phyloP scores from a whole-genome alignment of 2,113 vertebrate species.

The Salvelinus alpinus region DNA sequence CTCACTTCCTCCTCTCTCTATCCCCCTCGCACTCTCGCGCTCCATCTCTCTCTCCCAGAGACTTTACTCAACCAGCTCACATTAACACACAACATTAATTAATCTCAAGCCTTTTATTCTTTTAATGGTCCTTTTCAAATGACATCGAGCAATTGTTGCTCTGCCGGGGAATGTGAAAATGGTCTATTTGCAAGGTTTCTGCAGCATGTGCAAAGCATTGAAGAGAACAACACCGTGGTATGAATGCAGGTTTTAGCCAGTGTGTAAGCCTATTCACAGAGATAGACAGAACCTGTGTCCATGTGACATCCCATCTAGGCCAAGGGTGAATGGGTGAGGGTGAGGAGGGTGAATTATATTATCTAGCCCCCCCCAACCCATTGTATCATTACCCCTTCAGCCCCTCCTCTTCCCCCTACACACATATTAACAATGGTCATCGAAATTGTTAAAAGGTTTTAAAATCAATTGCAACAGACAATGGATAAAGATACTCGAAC shows the following conservation, averaged over 20 bases:
- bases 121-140: slow-evolving; percentile 29
- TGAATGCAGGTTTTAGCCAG: slow-evolving; percentile 33
- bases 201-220: not conserved
- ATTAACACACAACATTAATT: slow-evolving; percentile 26
- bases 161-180: slow-evolving; percentile 31
- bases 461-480: no score
- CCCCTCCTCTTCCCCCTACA: slow-evolving; percentile 2
- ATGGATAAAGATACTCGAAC: no score
- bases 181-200: slow-evolving; percentile 38
- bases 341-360: slow-evolving; percentile 12
- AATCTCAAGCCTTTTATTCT: slow-evolving; percentile 5
- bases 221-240: slow-evolving; percentile 29
- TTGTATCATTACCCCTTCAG: slow-evolving; percentile 8
- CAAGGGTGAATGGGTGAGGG: not conserved
- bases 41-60: no score
- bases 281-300: slow-evolving; percentile 9
- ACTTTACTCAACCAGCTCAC: not conserved
- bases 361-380: slow-evolving; percentile 13
- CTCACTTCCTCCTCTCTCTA: not conserved
- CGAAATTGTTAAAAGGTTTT: no score
- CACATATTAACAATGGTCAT: no score
- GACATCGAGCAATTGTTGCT: slow-evolving; percentile 37
- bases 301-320: slow-evolving; percentile 24
- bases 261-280: not conserved
- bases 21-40: not conserved